Percentiles rank a stretch among this genome's conserved stretches.
Conservation (phyloP, 2,113 vertebrate species). For the Syngnathus scovelli region DNA sequence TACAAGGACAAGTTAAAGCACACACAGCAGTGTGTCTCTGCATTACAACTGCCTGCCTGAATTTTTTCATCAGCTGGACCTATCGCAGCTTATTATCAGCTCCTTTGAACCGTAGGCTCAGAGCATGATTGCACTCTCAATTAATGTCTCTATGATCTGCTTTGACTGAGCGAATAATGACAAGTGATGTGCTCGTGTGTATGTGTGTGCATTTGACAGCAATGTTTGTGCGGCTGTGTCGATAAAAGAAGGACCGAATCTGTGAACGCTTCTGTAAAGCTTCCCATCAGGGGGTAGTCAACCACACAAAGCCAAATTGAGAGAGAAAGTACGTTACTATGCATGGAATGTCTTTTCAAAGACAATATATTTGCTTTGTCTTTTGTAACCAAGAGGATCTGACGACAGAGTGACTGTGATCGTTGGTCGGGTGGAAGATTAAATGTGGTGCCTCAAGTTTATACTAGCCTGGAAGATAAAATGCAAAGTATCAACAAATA, state of each 20-base stretch:
- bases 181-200: constrained; percentile 20
- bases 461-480: constrained; percentile 19
- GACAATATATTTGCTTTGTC: constrained; percentile 50
- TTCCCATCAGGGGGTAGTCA: constrained; percentile 33
- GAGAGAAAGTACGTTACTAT: constrained; percentile 41
- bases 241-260: not conserved
- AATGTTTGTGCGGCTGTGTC: constrained; percentile 1
- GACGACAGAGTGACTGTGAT: constrained; percentile 37
- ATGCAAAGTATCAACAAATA: constrained; percentile 41
- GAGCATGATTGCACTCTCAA: constrained; percentile 68
- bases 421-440: constrained; percentile 44
- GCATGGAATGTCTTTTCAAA: constrained; percentile 53
- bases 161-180: constrained; percentile 60
- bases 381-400: constrained; percentile 39
- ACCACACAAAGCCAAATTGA: constrained; percentile 45
- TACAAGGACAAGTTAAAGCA: constrained; percentile 11
- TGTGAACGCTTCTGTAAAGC: not conserved
- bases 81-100: constrained; percentile 71
- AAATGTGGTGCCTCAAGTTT: constrained; percentile 35
- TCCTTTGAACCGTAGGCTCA: constrained; percentile 69
- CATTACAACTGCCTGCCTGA: constrained; percentile 33
- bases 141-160: constrained; percentile 66
- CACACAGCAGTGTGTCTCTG: constrained; percentile 9
- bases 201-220: constrained; percentile 1
- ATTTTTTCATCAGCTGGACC: constrained; percentile 62